Conservation (phyloP, 2,888 invertebrate species). For the Coremacera marginata region DNA sequence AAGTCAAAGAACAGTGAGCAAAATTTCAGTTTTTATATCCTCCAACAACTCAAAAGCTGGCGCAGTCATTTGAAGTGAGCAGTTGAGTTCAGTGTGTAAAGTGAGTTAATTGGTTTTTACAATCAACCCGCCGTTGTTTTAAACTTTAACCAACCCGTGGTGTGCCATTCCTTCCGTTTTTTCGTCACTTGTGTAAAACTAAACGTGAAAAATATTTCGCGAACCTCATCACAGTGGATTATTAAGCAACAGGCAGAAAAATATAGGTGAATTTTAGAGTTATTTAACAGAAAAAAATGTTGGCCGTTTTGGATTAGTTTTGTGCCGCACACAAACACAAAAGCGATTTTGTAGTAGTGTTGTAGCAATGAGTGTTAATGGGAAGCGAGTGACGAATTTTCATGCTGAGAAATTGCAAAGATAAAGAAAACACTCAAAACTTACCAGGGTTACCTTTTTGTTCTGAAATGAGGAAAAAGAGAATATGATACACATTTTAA, state of each 20-base stretch:
- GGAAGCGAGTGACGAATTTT: not conserved
- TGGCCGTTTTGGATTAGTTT: constrained; percentile 4
- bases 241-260: not conserved
- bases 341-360: constrained; percentile 11
- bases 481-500: not conserved
- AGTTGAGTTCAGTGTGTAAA: constrained; percentile 50
- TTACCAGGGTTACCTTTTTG: not conserved
- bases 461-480: not conserved
- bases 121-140: not conserved
- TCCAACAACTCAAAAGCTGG: constrained; percentile 16
- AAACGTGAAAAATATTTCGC: not conserved
- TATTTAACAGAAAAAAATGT: not conserved
- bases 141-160: constrained; percentile 49
- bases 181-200: not conserved
- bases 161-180: constrained; percentile 50
- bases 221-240: not conserved
- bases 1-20: constrained; percentile 25
- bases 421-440: not conserved
- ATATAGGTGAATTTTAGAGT: constrained; percentile 12
- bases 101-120: constrained; percentile 37
- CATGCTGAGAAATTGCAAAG: not conserved
- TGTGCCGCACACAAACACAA: not conserved
- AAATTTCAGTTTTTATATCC: not conserved
- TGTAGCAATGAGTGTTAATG: not conserved
- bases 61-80: constrained; percentile 48